A percentile compares a stretch with the other conserved stretches of the same genome.
These are phyloP conservation scores for Catagonus wagneri DNA, from an alignment of 2,113 vertebrate species.

Conservation along the genomic window DNA sequence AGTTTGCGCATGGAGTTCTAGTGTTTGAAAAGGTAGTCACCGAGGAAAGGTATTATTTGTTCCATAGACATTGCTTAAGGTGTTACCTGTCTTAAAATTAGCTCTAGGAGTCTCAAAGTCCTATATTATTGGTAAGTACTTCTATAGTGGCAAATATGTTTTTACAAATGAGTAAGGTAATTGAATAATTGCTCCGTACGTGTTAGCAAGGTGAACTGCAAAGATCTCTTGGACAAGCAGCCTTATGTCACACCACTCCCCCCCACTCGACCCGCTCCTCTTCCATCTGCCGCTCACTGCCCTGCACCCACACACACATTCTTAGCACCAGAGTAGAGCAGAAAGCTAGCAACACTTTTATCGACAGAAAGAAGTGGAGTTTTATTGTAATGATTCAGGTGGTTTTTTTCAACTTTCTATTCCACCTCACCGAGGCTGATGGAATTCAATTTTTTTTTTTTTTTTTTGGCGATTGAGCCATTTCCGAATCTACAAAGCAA, in stretches of 20 bases:
- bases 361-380: background rate
- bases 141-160: background rate
- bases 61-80: background rate
- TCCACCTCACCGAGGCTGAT: background rate
- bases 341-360: background rate
- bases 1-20: background rate
- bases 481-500: slow-evolving; percentile 57
- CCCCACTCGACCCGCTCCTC: no score
- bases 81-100: background rate
- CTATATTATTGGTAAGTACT: background rate
- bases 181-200: background rate
- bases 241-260: accelerated
- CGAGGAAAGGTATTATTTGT: background rate
- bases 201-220: background rate
- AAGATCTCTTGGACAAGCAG: background rate
- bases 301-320: accelerated
- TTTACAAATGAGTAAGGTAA: background rate
- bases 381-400: background rate
- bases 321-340: background rate
- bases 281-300: accelerated
- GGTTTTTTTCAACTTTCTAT: slow-evolving; percentile 23
- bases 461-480: background rate
- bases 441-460: background rate
- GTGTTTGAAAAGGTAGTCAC: background rate
- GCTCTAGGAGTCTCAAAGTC: slow-evolving; percentile 14